These are phyloP conservation scores for Echeneis naucrates DNA, from an alignment of 2,797 vertebrate species.

Conservation along the genomic window DNA sequence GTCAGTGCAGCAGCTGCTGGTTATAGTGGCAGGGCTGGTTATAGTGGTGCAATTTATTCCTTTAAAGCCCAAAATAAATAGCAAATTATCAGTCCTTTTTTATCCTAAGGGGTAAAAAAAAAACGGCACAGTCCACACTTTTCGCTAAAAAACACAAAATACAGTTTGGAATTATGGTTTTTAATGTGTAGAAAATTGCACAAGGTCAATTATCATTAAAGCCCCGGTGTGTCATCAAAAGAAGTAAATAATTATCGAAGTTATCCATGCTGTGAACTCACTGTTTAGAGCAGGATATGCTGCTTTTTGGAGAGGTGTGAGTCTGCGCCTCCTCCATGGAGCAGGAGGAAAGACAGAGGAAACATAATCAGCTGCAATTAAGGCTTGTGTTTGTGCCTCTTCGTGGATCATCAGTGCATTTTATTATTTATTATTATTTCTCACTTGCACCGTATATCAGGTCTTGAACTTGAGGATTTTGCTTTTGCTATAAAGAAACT, in stretches of 20 bases:
- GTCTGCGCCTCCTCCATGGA: neutral
- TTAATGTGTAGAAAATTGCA: neutral
- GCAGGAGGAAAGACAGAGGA: neutral
- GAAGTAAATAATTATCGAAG: neutral
- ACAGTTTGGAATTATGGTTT: neutral
- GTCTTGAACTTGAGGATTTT: too few species aligned
- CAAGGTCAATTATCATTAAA: constrained; percentile 2
- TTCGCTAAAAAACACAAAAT: too few species aligned
- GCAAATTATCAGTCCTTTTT: neutral
- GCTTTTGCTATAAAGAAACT: too few species aligned
- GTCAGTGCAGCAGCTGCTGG: neutral
- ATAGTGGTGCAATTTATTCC: too few species aligned
- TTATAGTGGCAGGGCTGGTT: neutral
- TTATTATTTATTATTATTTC: too few species aligned
- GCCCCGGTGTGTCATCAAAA: neutral
- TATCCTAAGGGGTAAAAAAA: neutral
- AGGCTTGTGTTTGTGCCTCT: neutral
- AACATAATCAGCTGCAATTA: neutral
- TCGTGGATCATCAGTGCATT: neutral
- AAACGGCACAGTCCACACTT: neutral
- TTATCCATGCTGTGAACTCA: neutral
- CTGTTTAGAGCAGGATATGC: neutral
- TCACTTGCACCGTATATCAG: too few species aligned
- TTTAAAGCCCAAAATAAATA: neutral
- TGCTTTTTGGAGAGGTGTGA: neutral